These are phyloP conservation scores for Leiothrix lutea DNA, from an alignment of 2,113 vertebrate species.

Conservation along the genomic window DNA sequence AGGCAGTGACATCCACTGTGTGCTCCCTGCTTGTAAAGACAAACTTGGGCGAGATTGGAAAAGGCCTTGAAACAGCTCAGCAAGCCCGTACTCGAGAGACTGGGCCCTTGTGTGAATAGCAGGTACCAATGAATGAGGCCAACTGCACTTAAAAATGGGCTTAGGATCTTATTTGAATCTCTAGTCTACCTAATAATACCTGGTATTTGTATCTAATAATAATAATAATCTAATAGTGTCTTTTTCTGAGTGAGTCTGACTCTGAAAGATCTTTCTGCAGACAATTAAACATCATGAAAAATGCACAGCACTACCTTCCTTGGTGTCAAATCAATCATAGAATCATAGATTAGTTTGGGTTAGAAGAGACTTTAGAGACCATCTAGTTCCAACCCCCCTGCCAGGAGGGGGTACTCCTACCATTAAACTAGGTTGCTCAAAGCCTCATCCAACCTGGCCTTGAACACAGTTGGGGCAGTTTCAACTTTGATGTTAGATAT, in stretches of 20 bases:
- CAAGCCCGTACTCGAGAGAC: not conserved
- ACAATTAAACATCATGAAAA: not conserved
- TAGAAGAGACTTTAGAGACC: not conserved
- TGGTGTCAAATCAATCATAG: not conserved
- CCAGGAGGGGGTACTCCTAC: not conserved
- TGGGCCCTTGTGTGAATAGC: not conserved
- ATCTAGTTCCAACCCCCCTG: not conserved
- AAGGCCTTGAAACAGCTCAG: not conserved
- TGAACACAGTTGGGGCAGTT: not conserved
- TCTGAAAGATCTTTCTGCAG: not conserved
- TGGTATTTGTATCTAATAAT: not conserved
- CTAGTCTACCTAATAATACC: not conserved
- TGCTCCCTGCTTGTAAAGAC: not conserved
- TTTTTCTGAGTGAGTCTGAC: not conserved
- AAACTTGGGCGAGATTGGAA: not conserved
- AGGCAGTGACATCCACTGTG: accelerated
- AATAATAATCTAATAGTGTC: not conserved
- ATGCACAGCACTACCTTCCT: not conserved
- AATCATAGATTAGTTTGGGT: not conserved
- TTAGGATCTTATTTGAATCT: not conserved
- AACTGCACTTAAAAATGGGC: not conserved
- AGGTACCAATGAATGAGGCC: accelerated
- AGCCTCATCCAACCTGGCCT: not conserved
- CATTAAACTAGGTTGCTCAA: not conserved
- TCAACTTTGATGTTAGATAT: not conserved